These are phyloP conservation scores for Lethocerus indicus DNA, from an alignment of 1,140 invertebrate species.

Conservation along the genomic window DNA sequence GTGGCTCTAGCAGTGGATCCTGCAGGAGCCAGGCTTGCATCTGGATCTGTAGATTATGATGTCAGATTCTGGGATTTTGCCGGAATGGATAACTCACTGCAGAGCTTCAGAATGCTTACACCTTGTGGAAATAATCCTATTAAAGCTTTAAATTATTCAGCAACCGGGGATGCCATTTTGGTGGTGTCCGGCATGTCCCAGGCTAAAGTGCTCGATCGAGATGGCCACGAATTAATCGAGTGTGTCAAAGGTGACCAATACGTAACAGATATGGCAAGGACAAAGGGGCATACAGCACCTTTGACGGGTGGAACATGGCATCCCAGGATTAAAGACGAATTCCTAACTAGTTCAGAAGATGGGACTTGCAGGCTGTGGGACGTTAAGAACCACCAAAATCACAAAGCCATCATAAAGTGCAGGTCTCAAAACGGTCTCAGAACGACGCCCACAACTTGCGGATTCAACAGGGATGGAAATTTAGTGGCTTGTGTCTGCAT, in stretches of 20 bases:
- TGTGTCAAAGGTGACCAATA: slow-evolving; percentile 96
- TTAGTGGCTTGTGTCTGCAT: slow-evolving; percentile 78
- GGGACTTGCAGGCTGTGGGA: slow-evolving; percentile 85
- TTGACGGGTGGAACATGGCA: slow-evolving; percentile 88
- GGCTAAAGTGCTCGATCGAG: slow-evolving; percentile 88
- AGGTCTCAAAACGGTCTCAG: slow-evolving; percentile 74
- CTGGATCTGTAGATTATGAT: slow-evolving; percentile 91
- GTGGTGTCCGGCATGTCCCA: slow-evolving; percentile 82
- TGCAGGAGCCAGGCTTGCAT: slow-evolving; percentile 77
- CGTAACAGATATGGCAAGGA: slow-evolving; percentile 81
- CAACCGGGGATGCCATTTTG: slow-evolving; percentile 85
- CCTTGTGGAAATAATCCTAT: slow-evolving; percentile 95
- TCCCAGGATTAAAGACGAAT: slow-evolving; percentile 79
- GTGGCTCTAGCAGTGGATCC: slow-evolving; percentile 80
- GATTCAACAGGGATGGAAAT: slow-evolving; percentile 74
- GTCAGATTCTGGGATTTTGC: slow-evolving; percentile 96
- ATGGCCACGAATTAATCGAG: slow-evolving; percentile 90
- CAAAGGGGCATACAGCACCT: slow-evolving; percentile 89
- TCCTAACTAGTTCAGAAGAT: slow-evolving; percentile 87
- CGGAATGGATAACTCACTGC: slow-evolving; percentile 84
- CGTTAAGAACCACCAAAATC: slow-evolving; percentile 53
- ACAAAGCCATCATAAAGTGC: slow-evolving; percentile 79
- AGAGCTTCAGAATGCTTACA: slow-evolving; percentile 77
- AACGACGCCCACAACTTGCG: slow-evolving; percentile 69
- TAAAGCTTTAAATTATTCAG: slow-evolving; percentile 75